Conservation (phyloP, 1,140 invertebrate species). For the Meloidogyne chitwoodi region DNA sequence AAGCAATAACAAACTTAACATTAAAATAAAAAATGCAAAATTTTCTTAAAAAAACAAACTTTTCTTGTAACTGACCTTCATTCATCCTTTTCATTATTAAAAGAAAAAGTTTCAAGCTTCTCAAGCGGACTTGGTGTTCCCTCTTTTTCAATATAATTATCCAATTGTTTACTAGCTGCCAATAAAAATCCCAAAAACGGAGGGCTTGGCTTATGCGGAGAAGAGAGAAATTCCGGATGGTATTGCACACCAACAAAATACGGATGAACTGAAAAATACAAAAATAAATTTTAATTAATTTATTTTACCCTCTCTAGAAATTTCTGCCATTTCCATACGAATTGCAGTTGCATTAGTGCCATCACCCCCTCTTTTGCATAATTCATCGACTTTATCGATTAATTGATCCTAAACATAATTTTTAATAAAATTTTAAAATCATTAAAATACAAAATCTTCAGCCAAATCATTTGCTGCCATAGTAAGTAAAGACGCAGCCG, state of each 20-base stretch:
- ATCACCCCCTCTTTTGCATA: slow-evolving; percentile 50
- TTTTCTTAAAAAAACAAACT: no score
- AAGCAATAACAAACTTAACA: no score
- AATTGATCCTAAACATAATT: slow-evolving; percentile 20
- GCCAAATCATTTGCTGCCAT: slow-evolving; percentile 35
- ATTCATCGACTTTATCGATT: slow-evolving; percentile 45
- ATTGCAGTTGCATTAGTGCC: slow-evolving; percentile 62
- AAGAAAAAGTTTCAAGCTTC: not conserved
- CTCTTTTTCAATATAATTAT: slow-evolving; percentile 19
- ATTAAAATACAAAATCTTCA: slow-evolving; percentile 10
- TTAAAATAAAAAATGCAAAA: no score
- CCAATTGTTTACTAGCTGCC: slow-evolving; percentile 69
- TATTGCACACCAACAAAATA: slow-evolving; percentile 94
- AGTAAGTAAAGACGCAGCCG: slow-evolving; percentile 42
- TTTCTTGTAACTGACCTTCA: not conserved
- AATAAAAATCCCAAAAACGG: slow-evolving; percentile 90
- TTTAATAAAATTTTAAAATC: not conserved
- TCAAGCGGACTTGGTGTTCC: not conserved
- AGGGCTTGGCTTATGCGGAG: slow-evolving; percentile 85
- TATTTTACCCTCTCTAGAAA: slow-evolving; percentile 52
- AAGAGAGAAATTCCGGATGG: slow-evolving; percentile 92
- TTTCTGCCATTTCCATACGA: slow-evolving; percentile 78
- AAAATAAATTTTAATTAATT: not conserved
- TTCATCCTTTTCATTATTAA: not conserved
- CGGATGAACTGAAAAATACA: slow-evolving; percentile 68